A percentile compares a stretch with the other conserved stretches of the same genome.
Conservation (phyloP, 2,113 vertebrate genomes). For the Zosterops lateralis region DNA sequence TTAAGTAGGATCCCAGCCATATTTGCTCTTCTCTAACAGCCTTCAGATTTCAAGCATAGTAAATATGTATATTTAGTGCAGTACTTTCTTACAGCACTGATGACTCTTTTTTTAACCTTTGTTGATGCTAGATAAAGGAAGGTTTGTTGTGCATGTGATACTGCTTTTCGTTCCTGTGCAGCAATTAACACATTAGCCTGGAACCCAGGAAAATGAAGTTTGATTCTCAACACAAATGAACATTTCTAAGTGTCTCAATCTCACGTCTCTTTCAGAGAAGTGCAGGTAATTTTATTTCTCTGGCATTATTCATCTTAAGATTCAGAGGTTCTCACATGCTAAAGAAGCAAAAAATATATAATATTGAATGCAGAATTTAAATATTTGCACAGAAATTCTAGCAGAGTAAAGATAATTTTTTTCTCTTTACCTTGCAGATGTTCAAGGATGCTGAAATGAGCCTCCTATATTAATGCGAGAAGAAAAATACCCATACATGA, state of each 20-base stretch:
- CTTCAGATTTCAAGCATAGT: neutral
- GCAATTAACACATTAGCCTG: neutral
- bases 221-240: neutral
- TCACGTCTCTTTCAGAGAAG: neutral
- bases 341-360: neutral
- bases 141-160: accelerated
- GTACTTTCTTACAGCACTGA: neutral
- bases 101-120: neutral
- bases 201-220: neutral
- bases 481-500: neutral
- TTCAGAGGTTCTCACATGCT: neutral
- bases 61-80: neutral
- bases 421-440: neutral
- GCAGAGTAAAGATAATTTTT: neutral
- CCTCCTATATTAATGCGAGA: neutral
- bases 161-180: neutral
- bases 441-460: neutral
- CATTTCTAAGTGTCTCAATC: neutral
- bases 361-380: neutral
- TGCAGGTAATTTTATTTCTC: neutral
- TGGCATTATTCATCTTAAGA: neutral
- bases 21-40: neutral
- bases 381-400: neutral
- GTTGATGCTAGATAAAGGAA: neutral
- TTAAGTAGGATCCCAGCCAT: neutral